Percentiles rank a stretch among this genome's conserved stretches.
These are phyloP conservation scores for Oxygymnocypris stewartii DNA, from an alignment of 2,113 vertebrate species.

Conservation along the genomic window DNA sequence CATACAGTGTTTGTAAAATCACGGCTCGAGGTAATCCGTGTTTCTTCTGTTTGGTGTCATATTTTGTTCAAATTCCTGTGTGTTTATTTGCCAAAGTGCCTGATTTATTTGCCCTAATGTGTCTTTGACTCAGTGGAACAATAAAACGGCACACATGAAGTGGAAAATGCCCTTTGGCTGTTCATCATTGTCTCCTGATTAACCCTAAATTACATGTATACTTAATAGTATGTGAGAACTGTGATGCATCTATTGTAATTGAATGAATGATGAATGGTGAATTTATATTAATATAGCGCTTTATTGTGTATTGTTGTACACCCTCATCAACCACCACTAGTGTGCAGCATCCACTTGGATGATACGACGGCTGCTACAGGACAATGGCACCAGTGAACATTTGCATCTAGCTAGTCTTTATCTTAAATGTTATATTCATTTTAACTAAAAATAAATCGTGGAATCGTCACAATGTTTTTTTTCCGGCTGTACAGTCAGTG, in stretches of 20 bases:
- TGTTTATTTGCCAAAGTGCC: constrained; percentile 59
- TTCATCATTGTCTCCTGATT: neutral
- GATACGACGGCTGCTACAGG: too few species aligned
- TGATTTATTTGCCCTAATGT: constrained; percentile 45
- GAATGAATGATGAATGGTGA: neutral
- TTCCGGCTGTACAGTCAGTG: too few species aligned
- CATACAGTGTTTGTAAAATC: neutral
- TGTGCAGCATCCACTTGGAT: too few species aligned
- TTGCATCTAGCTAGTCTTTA: too few species aligned
- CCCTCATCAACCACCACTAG: too few species aligned
- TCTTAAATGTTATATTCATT: too few species aligned
- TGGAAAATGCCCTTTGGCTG: neutral
- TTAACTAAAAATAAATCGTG: too few species aligned
- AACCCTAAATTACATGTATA: neutral
- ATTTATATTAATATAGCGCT: too few species aligned
- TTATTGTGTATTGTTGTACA: too few species aligned
- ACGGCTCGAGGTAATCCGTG: constrained; percentile 27
- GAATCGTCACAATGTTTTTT: too few species aligned
- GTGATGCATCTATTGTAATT: neutral
- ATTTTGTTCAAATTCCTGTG: neutral
- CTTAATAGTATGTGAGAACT: neutral
- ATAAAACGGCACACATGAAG: constrained; percentile 59
- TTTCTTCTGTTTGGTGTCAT: constrained; percentile 8
- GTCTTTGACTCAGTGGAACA: constrained; percentile 50
- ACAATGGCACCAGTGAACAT: too few species aligned